Conservation (phyloP, 2,113 vertebrate genomes). For the Tupaia chinensis region DNA sequence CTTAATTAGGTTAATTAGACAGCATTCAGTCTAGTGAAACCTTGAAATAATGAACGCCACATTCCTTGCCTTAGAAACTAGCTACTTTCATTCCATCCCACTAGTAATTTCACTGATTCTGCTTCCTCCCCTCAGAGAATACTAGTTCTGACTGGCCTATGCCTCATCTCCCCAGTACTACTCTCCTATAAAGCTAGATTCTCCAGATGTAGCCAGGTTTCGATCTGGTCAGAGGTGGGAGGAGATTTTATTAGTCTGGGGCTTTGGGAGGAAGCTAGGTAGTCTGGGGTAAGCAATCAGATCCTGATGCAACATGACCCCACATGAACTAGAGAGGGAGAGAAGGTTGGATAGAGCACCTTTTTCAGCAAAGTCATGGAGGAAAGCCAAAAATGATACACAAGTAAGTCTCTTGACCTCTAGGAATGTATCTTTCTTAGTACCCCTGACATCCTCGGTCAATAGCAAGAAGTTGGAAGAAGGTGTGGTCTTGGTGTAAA, state of each 20-base stretch:
- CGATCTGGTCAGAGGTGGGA: not conserved
- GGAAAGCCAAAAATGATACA: not conserved
- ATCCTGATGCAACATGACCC: not conserved
- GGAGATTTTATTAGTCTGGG: no score
- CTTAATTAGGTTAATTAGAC: constrained; percentile 72
- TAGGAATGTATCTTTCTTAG: not conserved
- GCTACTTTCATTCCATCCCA: not conserved
- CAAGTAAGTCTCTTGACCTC: not conserved
- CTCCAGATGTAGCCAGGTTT: not conserved
- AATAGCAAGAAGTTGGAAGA: not conserved
- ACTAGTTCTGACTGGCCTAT: not conserved
- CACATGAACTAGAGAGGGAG: not conserved
- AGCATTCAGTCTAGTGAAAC: constrained; percentile 11
- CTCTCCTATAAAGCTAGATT: not conserved
- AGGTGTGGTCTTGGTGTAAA: not conserved
- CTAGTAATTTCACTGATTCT: not conserved
- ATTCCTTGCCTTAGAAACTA: constrained; percentile 12
- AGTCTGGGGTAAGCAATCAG: not conserved
- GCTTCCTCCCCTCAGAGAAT: not conserved
- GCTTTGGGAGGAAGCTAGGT: not conserved
- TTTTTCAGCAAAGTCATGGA: not conserved
- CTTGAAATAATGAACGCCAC: constrained; percentile 52
- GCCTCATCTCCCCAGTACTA: not conserved
- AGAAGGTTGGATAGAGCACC: accelerated
- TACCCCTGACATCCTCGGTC: not conserved